These are phyloP conservation scores for Aldabrachelys gigantea DNA, from an alignment of 2,113 vertebrate genomes.

Conservation along the genomic window DNA sequence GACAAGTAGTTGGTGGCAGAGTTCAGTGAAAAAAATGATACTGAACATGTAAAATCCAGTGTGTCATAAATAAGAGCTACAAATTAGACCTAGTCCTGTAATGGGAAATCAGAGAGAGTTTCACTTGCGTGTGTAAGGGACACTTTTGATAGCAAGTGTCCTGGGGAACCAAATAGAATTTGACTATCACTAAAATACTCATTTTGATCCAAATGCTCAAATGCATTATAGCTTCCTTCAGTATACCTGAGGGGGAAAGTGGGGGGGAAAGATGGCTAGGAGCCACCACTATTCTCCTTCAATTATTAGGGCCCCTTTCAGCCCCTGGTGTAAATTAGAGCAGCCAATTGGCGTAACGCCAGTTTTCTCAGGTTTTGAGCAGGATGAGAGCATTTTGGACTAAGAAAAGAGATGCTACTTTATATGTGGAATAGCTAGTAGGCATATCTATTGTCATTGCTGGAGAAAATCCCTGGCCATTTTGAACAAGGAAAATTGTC, in stretches of 20 bases:
- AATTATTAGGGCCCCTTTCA: background rate
- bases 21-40: background rate
- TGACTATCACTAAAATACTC: background rate
- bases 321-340: background rate
- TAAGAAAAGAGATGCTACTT: background rate
- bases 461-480: background rate
- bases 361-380: background rate
- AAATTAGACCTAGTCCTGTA: background rate
- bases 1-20: background rate
- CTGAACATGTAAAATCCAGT: slow-evolving; percentile 2
- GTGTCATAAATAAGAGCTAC: slow-evolving; percentile 7
- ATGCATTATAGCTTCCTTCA: background rate
- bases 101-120: background rate
- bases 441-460: background rate
- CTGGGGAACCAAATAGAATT: background rate
- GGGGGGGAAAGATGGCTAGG: background rate
- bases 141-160: background rate
- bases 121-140: background rate
- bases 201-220: background rate
- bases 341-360: background rate
- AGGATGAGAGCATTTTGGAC: background rate
- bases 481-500: background rate
- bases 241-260: no score
- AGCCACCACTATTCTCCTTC: background rate
- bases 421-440: background rate